Conservation (phyloP, 2,888 invertebrate species). For the Lamellibrachia satsuma region DNA sequence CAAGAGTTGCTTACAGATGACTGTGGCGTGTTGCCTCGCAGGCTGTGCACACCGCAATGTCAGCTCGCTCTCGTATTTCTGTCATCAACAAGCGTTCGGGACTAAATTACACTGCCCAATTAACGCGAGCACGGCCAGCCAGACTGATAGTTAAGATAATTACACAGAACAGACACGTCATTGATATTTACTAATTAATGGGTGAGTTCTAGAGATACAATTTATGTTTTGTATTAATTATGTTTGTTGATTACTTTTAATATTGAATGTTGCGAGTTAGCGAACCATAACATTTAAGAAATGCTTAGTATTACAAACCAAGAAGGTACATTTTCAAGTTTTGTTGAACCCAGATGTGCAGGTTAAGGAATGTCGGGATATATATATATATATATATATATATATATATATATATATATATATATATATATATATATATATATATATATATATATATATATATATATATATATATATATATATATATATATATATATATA, state of each 20-base stretch:
- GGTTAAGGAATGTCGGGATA: not conserved
- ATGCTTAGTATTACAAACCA: too few species aligned
- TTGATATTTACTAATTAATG: not conserved
- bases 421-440: not conserved
- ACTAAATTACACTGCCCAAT: not conserved
- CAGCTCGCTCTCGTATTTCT: not conserved
- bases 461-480: not conserved
- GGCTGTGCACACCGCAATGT: not conserved
- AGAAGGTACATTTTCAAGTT: too few species aligned
- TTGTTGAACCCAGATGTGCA: too few species aligned
- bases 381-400: not conserved
- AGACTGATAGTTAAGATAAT: constrained; percentile 9
- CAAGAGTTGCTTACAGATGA: not conserved
- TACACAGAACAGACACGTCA: not conserved
- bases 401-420: not conserved
- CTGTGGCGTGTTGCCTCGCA: not conserved
- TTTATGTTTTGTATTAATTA: not conserved
- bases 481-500: too few species aligned
- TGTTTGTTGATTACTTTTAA: not conserved
- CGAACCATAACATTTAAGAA: too few species aligned
- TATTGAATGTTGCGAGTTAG: not conserved
- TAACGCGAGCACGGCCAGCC: constrained; percentile 14
- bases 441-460: not conserved
- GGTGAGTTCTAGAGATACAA: not conserved
- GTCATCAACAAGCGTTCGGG: not conserved